A percentile compares a stretch with the other conserved stretches of the same genome.
Evolutionary conservation across 2,797 vertebrate genomes (phyloP).

Genomic region (Linurgus olivaceus): DNA sequence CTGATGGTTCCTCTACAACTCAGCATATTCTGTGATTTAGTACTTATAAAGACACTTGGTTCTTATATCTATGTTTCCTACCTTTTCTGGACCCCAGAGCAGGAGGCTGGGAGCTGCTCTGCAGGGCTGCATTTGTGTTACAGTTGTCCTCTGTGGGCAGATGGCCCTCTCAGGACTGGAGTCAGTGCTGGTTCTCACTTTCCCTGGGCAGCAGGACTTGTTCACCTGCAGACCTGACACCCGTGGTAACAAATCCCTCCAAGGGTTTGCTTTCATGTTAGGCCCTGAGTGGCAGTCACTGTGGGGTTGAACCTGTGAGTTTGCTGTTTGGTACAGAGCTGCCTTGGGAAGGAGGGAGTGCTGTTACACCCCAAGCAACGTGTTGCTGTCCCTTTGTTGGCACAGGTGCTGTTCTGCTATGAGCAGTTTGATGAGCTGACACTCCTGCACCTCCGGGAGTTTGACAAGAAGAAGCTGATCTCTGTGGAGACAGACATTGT

Average conservation of each 20-base stretch:
- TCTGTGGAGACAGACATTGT: constrained; percentile 97
- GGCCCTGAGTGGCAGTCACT: neutral
- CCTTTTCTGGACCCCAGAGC: neutral
- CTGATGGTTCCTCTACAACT: neutral
- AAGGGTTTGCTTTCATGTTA: neutral
- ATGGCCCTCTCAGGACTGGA: neutral
- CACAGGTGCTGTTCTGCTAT: constrained; percentile 95
- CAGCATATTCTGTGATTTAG: neutral
- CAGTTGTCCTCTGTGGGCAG: neutral
- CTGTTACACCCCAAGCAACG: neutral
- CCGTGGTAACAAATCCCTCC: neutral
- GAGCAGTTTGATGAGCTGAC: constrained; percentile 98
- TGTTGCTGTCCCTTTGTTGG: neutral
- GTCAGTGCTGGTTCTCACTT: neutral
- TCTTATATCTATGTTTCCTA: neutral
- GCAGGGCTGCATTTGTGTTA: neutral
- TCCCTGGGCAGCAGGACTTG: neutral
- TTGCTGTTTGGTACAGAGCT: neutral
- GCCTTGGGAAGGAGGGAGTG: neutral
- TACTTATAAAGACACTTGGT: neutral
- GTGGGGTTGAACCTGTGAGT: neutral
- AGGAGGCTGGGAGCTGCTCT: neutral
- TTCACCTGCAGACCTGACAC: neutral
- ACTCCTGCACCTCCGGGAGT: constrained; percentile 91
- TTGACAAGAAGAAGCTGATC: constrained; percentile 94